phyloP scores from a whole-genome alignment of 2,113 vertebrate species.

The Melanerpes formicivorus region DNA sequence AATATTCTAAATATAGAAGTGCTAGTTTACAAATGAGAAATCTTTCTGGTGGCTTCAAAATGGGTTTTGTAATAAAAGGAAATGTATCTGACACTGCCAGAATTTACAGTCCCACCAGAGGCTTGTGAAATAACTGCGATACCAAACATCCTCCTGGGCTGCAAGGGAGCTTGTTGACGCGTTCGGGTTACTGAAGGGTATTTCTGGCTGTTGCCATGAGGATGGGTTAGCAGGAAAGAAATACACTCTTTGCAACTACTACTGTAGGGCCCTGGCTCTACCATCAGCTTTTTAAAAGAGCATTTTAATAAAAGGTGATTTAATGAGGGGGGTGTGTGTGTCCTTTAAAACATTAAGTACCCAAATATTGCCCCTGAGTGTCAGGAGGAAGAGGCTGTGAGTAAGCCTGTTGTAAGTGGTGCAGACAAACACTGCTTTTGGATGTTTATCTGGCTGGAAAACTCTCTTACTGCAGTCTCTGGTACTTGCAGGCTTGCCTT shows the following conservation, averaged over 20 bases:
- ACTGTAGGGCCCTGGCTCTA: not conserved
- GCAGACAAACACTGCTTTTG: not conserved
- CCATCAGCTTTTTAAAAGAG: not conserved
- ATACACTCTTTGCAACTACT: not conserved
- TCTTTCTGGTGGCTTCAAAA: slow-evolving; percentile 70
- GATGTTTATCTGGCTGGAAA: not conserved
- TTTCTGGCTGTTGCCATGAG: slow-evolving; percentile 69
- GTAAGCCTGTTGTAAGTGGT: not conserved
- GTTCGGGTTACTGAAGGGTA: slow-evolving; percentile 65
- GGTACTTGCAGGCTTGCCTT: not conserved
- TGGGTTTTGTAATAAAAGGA: slow-evolving; percentile 76
- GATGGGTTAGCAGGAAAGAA: slow-evolving; percentile 50
- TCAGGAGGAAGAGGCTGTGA: not conserved
- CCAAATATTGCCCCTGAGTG: not conserved
- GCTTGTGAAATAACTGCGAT: slow-evolving; percentile 75
- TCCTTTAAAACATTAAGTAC: not conserved
- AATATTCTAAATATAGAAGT: slow-evolving; percentile 77
- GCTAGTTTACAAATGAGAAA: slow-evolving; percentile 70
- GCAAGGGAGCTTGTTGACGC: slow-evolving; percentile 57
- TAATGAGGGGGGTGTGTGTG: not conserved
- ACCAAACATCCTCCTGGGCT: slow-evolving; percentile 64
- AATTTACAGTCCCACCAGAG: slow-evolving; percentile 64
- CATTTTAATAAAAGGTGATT: not conserved
- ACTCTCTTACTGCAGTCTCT: not conserved
- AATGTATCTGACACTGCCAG: slow-evolving; percentile 69